Evolutionary conservation across 2,888 invertebrate species (phyloP), one percentile per base, ranked within the genome.

Genomic region (Amiota mariae): DNA sequence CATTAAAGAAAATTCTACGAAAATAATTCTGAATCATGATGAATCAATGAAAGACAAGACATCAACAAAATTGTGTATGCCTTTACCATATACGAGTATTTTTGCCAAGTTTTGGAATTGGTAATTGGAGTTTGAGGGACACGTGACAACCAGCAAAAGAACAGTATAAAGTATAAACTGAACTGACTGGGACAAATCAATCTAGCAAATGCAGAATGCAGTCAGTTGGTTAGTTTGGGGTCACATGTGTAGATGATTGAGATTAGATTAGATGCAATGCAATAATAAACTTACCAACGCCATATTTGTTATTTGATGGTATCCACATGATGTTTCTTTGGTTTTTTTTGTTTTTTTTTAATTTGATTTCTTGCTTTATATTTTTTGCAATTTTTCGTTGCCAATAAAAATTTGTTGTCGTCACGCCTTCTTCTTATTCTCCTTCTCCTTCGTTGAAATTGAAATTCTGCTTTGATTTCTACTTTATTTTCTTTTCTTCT

Each of bases 211-310:
- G 24, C n/a, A n/a, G n/a, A n/a, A n/a, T n/a, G n/a, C n/a, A n/a
- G n/a, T n/a, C n/a, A n/a, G n/a, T n/a, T n/a, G n/a, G n/a, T n/a
- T 1, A 24, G 24, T 24, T 24, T 36, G 36, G 63, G 67, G 76
- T 72, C 75, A 71, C 73, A 66, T 68, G 54, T 54, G 54, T 54
- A 54, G 13, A 54, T 54, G 15, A 54, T 36, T 4, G 36, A 36
- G 36, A 36, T 36, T 36, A 75, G 81, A 77, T 57, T 76, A 54
- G 68, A 48, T 48, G 47, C 13, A 47, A n/a, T n/a, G n/a, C n/a
- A n/a, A n/a, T n/a, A n/a, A n/a, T n/a, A n/a, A 77, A 87, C 90
- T 90, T 79, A 90, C 90, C 90, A 81, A 90, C 90, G 80, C 90
- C 90, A 85, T 89, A 90, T 87, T 90, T 90, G 80, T 89, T 89